phyloP scores from a whole-genome alignment of 2,888 invertebrate genomes.

The Pseudococcus viburni region DNA sequence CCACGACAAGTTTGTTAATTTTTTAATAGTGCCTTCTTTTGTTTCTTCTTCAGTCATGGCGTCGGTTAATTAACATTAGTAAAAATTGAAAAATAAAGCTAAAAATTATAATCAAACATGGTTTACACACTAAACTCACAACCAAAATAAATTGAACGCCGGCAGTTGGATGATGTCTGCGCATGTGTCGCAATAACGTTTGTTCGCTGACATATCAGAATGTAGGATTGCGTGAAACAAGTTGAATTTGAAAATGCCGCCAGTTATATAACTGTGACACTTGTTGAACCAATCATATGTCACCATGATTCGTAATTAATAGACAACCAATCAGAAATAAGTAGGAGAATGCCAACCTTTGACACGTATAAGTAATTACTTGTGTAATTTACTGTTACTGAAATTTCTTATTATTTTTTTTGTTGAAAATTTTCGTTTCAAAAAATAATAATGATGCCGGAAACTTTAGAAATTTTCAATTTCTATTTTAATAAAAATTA shows the following conservation, averaged over 20 bases:
- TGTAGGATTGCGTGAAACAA: background rate
- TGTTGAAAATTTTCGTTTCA: background rate
- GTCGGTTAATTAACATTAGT: background rate
- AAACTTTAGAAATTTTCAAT: no score
- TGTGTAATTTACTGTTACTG: background rate
- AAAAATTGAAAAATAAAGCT: conserved; percentile 8
- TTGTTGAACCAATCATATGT: conserved; percentile 45
- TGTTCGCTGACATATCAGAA: conserved; percentile 39
- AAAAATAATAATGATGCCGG: background rate
- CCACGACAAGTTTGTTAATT: background rate
- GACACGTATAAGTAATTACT: background rate
- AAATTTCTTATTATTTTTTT: background rate
- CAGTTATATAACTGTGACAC: conserved; percentile 1
- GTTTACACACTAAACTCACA: conserved; percentile 1
- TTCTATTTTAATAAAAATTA: no score
- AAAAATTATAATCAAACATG: background rate
- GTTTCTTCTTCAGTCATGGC: background rate
- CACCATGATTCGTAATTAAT: background rate
- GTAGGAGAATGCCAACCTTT: background rate
- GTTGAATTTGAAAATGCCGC: conserved; percentile 34
- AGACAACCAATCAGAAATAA: background rate
- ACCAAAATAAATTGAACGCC: conserved; percentile 3
- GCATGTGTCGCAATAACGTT: conserved; percentile 13
- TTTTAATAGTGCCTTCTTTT: background rate
- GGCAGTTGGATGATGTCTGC: conserved; percentile 19